These are phyloP conservation scores for Phocides pigmalion DNA, from an alignment of 1,140 invertebrate species.

Conservation along the genomic window DNA sequence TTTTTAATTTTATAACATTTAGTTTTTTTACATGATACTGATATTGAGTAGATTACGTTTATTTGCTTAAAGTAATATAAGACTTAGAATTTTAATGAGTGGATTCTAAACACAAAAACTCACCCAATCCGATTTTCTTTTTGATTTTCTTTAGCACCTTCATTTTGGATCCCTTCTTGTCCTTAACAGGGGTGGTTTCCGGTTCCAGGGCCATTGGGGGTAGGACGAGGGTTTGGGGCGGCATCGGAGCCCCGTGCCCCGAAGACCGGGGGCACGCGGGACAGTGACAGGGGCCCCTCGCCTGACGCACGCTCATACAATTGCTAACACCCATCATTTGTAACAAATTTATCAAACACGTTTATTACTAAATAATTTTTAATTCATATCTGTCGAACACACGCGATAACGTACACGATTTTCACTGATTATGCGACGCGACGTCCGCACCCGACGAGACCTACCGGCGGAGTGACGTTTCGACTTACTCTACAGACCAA, in stretches of 20 bases:
- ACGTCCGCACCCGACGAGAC: constrained; percentile 67
- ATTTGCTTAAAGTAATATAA: too few relatives aligned
- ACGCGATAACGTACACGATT: constrained; percentile 48
- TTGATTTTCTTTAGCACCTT: constrained; percentile 83
- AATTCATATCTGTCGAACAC: constrained; percentile 52
- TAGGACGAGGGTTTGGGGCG: constrained; percentile 70
- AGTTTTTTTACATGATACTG: too few relatives aligned
- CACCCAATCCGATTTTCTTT: constrained; percentile 80
- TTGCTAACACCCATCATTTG: constrained; percentile 78
- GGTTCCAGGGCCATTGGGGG: constrained; percentile 75
- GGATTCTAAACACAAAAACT: too few relatives aligned
- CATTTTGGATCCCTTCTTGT: constrained; percentile 79
- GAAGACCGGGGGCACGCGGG: constrained; percentile 76
- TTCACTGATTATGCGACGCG: constrained; percentile 41
- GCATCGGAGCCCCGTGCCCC: constrained; percentile 60
- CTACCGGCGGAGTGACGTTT: constrained; percentile 65
- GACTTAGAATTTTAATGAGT: too few relatives aligned
- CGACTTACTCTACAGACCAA: constrained; percentile 17
- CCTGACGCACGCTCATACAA: constrained; percentile 75
- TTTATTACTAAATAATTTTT: constrained; percentile 32
- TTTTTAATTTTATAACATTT: too few relatives aligned
- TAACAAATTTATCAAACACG: constrained; percentile 38
- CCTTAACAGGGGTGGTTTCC: constrained; percentile 72
- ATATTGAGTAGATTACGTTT: too few relatives aligned
- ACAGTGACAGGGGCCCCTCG: constrained; percentile 71